Conservation (phyloP, 2,888 invertebrate species). For the Yponomeuta evonymella region DNA sequence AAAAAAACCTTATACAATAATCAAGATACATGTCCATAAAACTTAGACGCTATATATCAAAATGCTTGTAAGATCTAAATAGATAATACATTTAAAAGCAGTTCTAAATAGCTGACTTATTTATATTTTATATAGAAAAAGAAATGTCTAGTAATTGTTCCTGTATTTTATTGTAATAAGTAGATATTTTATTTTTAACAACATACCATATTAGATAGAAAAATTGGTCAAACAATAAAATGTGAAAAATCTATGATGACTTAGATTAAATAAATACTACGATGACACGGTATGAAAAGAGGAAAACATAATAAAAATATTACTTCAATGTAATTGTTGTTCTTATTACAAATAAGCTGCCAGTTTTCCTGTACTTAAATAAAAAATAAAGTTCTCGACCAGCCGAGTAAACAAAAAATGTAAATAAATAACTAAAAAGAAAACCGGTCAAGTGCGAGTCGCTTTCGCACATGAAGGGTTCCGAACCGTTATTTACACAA, state of each 20-base stretch:
- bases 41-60: slow-evolving; percentile 9
- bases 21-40: background rate
- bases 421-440: too few species aligned
- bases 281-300: slow-evolving; percentile 2
- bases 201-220: slow-evolving; percentile 31
- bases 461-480: too few species aligned
- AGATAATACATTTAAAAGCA: slow-evolving; percentile 2
- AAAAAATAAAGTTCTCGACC: too few species aligned
- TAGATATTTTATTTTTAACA: slow-evolving; percentile 42
- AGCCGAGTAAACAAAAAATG: too few species aligned
- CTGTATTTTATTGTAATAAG: slow-evolving; percentile 31
- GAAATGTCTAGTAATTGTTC: slow-evolving; percentile 32
- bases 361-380: too few species aligned
- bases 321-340: slow-evolving; percentile 11
- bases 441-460: too few species aligned
- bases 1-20: background rate
- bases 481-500: too few species aligned
- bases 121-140: slow-evolving; percentile 50
- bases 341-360: background rate
- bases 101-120: slow-evolving; percentile 16
- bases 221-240: background rate
- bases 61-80: slow-evolving; percentile 9
- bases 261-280: background rate
- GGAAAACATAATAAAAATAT: slow-evolving; percentile 5
- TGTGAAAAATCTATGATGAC: background rate